Conservation (phyloP, 2,113 vertebrate genomes). For the Cyanoderma ruficeps region DNA sequence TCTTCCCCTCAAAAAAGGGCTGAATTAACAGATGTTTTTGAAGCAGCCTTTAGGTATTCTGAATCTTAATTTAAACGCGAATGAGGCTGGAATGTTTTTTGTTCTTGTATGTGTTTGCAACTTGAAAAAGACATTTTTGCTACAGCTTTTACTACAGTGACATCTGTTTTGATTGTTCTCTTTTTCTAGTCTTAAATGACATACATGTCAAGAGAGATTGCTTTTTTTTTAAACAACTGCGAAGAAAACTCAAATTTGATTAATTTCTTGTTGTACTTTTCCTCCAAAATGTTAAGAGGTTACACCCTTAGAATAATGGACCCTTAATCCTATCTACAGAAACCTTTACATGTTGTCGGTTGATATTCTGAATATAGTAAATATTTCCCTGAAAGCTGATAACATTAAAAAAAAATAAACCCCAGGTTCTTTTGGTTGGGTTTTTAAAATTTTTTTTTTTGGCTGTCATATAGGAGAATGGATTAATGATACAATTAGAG, state of each 20-base stretch:
- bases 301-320: not conserved
- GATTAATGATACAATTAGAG: not conserved
- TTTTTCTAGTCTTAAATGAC: not conserved
- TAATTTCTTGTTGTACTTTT: not conserved
- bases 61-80: constrained; percentile 26
- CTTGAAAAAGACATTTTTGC: not conserved
- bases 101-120: not conserved
- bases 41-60: constrained; percentile 1
- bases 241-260: not conserved
- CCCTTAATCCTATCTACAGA: not conserved
- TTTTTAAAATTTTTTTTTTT: no score
- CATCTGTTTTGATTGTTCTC: not conserved
- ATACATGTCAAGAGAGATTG: not conserved
- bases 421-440: not conserved
- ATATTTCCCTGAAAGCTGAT: not conserved
- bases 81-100: constrained; percentile 26
- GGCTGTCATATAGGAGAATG: not conserved
- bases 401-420: not conserved
- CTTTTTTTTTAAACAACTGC: not conserved
- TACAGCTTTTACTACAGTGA: not conserved
- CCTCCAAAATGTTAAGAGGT: not conserved
- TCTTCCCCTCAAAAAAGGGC: not conserved
- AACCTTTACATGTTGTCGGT: not conserved
- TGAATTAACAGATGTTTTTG: constrained; percentile 14
- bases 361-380: not conserved